These are phyloP conservation scores for Meandrina meandrites DNA, from an alignment of 92 coral and sea anemone genomes.

Conservation along the genomic window DNA sequence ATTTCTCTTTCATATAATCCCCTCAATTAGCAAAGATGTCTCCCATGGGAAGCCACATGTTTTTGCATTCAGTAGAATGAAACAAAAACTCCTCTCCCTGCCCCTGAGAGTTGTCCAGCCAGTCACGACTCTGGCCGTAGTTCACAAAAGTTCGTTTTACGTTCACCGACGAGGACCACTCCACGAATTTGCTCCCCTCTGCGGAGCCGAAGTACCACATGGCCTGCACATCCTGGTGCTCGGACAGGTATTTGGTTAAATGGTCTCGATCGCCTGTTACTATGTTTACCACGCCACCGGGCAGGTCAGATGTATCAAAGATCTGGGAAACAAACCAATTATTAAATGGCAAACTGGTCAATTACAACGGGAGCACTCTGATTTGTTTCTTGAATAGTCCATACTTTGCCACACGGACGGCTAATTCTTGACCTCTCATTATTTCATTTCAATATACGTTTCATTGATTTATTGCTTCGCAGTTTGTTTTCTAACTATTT, in stretches of 20 bases:
- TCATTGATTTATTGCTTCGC: no score
- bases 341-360: background rate
- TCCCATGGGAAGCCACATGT: constrained; percentile 97
- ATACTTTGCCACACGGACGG: background rate
- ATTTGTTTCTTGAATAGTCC: background rate
- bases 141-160: constrained; percentile 95
- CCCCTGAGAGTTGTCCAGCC: constrained; percentile 86
- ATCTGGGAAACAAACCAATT: constrained; percentile 56
- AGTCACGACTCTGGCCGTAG: constrained; percentile 85
- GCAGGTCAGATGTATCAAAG: constrained; percentile 95
- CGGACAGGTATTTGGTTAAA: constrained; percentile 88
- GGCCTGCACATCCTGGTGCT: constrained; percentile 97
- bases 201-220: constrained; percentile 99
- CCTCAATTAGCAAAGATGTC: constrained; percentile 88
- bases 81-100: constrained; percentile 91
- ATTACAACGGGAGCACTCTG: background rate
- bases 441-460: background rate
- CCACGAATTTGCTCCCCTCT: constrained; percentile 96
- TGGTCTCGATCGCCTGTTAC: constrained; percentile 94
- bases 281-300: constrained; percentile 97
- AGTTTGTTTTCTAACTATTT: background rate
- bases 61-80: constrained; percentile 83
- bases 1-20: background rate
- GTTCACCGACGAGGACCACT: constrained; percentile 87
- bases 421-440: background rate